Base-by-base conservation (phyloP, 2,113 vertebrate species). In the Hipposideros armiger region DNA sequence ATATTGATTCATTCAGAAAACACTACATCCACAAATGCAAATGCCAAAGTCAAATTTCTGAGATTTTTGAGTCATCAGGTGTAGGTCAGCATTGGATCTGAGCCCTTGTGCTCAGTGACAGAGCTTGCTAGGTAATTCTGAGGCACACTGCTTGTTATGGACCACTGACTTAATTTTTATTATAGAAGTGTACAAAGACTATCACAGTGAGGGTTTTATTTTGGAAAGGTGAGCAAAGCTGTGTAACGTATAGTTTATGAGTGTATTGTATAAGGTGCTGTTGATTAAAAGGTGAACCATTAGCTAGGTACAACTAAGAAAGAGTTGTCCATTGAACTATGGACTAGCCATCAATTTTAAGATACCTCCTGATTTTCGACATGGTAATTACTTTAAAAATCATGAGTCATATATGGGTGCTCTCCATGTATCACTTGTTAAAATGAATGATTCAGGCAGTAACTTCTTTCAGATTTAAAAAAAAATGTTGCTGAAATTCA, bases 131-230 rank as follows among this genome's bases (percentile, higher is more conserved):
- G 28, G 47, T 66, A 80, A 72, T 81, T 95, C 45, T 56, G 66
- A 72, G 19, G 17, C 82, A 47, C 28, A 28, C 26, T 70, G 54
- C 30, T 85, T 62, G 62, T 52, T 95, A 91, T 62, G n/a, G 30
- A 50, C 56, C 32, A 54, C 64, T 70, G 45, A 42, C n/a, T 67
- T 32, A 92, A 92, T 96, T 99, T 85, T 66, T 99, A 99, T 99
- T 98, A 69, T 52, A 73, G 80, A 92, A 78, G 73, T 91, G 36
- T 72, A 19, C 22, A 72, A 80, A 89, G 20, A 64, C 32, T 40
- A 78, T 78, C 30, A 66, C n/a, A 83, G 50, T 54, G 64, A 89
- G 24, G 28, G 30, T 72, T 69, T 64, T 81, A 72, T 45, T 93
- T 95, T 85, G 77, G 60, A 95, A 52, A 83, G 24, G 52, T 89